Conservation (phyloP, 1,140 invertebrate genomes). For the Cyphomyrmex costatus region DNA sequence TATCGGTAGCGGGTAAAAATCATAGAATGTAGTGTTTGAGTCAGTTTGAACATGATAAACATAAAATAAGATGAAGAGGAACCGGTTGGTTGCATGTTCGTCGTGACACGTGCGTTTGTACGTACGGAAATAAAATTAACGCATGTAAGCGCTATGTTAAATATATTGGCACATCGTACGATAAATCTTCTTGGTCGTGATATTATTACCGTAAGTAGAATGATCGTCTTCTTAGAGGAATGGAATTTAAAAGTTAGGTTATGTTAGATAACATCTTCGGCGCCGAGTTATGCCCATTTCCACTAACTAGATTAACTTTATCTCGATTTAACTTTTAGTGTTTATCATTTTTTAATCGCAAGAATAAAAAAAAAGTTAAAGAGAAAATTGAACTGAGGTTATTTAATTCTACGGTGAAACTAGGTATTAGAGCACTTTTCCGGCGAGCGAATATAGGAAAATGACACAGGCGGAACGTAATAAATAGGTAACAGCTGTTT, state of each 20-base stretch:
- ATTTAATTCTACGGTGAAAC: too few species aligned
- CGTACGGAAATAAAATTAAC: neutral
- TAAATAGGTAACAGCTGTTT: neutral
- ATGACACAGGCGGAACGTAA: neutral
- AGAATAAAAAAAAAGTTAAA: too few species aligned
- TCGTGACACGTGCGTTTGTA: neutral
- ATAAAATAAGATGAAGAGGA: neutral
- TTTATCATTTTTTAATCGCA: too few species aligned
- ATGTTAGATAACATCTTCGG: neutral
- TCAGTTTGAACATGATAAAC: neutral
- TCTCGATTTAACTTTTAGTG: too few species aligned
- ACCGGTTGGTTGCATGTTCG: neutral
- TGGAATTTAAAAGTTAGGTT: neutral
- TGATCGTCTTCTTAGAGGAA: neutral
- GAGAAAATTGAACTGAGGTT: too few species aligned
- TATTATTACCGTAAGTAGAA: conserved; percentile 25
- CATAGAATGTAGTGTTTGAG: too few species aligned
- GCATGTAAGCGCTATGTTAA: conserved; percentile 4
- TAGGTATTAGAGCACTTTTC: neutral
- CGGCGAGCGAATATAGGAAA: neutral
- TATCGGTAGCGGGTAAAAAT: too few species aligned
- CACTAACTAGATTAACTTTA: too few species aligned
- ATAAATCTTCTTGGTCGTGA: neutral
- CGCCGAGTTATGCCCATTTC: too few species aligned
- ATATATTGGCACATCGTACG: neutral